Evolutionary conservation across 2,888 invertebrate species (phyloP), one percentile per base, ranked within the genome.

Genomic region (Orchesellides sinensis): DNA sequence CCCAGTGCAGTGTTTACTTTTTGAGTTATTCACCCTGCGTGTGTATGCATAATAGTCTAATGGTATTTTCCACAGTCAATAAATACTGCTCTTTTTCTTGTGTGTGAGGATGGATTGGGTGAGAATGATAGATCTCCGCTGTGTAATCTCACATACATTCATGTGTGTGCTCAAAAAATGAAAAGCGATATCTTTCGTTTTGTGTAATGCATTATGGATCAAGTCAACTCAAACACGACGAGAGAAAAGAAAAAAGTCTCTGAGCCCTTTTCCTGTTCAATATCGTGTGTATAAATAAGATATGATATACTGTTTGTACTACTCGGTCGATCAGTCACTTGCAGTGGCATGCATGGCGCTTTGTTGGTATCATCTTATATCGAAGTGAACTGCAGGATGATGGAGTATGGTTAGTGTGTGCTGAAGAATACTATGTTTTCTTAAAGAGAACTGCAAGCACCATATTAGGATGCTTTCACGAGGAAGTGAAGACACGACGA

Each of bases 21-120:
- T 63, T 63, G 40, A 63, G 63, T 63, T 63, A 40, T 66, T 66
- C 47, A 47, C 49, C 66, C 66, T 27, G 52, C 12, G 29, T 54
- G 1, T 29, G n/a, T n/a, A 21, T 45, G 45, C 40, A 45, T 29
- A 68, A 68, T 68, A 65, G 40, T 68, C 17, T 49, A 52, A 68
- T 52, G 52, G 68, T 29, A 10, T 68, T 52, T n/a, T 68, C 45
- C 45, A 25, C 2, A 63, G 19, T 63, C 40, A 10, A 63, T 65
- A 17, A 56, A 6, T 10, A 32, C 32, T 56, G 29, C 19, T 59
- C 27, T 29, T 29, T 59, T 29, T 59, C 32, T 40, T 40, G 10
- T 10, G 40, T 40, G 14, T 40, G 40, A n/a, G 32, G 5, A 5
- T 32, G 32, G 40, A 14, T 40, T 40, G 10, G 10, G 40, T 40